phyloP scores from a whole-genome alignment of 2,888 invertebrate species.

The Chymomyza procnemis region DNA sequence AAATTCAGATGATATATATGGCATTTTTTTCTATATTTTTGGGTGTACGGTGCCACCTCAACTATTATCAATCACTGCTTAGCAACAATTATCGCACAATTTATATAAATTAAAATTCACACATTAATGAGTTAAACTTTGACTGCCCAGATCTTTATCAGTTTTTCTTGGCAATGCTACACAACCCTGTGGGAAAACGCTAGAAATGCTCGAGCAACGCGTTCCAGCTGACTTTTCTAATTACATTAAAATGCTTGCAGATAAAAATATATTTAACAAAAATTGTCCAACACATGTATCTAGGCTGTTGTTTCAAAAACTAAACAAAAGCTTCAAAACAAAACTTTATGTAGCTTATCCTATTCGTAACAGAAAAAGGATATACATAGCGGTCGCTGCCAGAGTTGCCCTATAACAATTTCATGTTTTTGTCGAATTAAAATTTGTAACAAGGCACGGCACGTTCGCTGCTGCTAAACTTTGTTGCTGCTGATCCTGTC shows the following conservation, averaged over 20 bases:
- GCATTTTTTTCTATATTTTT: no score
- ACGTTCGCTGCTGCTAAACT: constrained; percentile 60
- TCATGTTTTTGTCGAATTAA: constrained; percentile 72
- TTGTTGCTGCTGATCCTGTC: constrained; percentile 57
- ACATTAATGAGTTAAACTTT: no score
- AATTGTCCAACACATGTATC: background rate
- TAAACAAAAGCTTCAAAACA: constrained; percentile 28
- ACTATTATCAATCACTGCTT: no score
- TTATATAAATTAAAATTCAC: no score
- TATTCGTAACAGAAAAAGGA: constrained; percentile 4
- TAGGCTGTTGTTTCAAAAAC: constrained; percentile 17
- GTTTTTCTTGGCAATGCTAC: no score
- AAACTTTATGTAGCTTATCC: constrained; percentile 17
- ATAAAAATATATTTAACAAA: background rate
- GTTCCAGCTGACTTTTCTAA: background rate
- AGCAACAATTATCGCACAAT: no score
- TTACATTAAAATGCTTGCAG: no score
- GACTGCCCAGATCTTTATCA: no score
- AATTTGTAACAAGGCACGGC: constrained; percentile 67
- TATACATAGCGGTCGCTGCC: constrained; percentile 30
- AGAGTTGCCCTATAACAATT: constrained; percentile 65
- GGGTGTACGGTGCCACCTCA: no score
- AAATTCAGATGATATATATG: no score
- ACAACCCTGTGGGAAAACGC: no score
- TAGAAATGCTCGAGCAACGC: no score